These are phyloP conservation scores for Oreochromis tanganicae DNA, from an alignment of 2,113 vertebrate genomes.

Conservation along the genomic window DNA sequence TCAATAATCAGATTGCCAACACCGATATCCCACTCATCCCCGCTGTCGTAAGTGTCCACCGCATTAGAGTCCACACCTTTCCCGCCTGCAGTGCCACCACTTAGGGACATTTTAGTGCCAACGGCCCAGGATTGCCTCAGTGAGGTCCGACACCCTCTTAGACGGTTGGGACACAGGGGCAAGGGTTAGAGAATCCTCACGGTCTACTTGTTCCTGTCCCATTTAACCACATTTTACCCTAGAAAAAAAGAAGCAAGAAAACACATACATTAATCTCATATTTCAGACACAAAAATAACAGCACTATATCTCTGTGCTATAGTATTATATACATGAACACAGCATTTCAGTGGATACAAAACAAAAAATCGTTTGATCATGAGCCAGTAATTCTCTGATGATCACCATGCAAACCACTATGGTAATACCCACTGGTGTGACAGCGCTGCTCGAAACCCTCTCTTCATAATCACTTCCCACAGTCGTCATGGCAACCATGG, in stretches of 20 bases:
- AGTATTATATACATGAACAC: not conserved
- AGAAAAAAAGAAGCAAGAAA: slow-evolving; percentile 61
- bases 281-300: not conserved
- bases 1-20: slow-evolving; percentile 99
- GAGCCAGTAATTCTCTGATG: slow-evolving; percentile 42
- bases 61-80: slow-evolving; percentile 99
- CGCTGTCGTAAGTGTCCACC: slow-evolving; percentile 99
- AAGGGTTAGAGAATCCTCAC: slow-evolving; percentile 77
- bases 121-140: slow-evolving; percentile 81
- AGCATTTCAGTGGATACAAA: slow-evolving; percentile 10
- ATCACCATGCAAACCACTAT: slow-evolving; percentile 49
- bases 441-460: slow-evolving; percentile 48
- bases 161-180: slow-evolving; percentile 69
- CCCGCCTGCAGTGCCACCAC: slow-evolving; percentile 99
- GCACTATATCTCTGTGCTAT: not conserved
- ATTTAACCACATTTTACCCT: slow-evolving; percentile 89
- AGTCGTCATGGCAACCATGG: slow-evolving; percentile 66
- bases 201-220: slow-evolving; percentile 82
- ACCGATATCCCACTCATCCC: slow-evolving; percentile 99
- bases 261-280: slow-evolving; percentile 1
- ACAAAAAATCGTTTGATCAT: slow-evolving; percentile 1
- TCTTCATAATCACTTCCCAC: slow-evolving; percentile 68
- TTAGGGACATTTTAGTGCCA: slow-evolving; percentile 99
- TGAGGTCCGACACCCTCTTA: slow-evolving; percentile 75
- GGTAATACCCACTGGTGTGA: slow-evolving; percentile 59